Conservation (phyloP, 2,113 vertebrate genomes). For the Asarcornis scutulata region DNA sequence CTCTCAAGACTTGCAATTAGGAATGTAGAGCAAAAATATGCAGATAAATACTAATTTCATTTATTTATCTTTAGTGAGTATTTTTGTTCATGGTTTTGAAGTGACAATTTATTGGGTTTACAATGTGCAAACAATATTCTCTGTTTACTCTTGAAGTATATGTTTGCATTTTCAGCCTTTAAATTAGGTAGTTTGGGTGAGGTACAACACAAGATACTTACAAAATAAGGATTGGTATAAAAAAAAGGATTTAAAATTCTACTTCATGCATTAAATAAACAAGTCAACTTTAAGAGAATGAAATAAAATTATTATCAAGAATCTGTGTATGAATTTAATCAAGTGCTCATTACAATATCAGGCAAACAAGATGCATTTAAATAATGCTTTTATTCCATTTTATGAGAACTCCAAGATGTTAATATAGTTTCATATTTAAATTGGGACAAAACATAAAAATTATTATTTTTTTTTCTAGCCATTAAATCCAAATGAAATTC, state of each 20-base stretch:
- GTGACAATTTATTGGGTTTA: background rate
- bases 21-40: background rate
- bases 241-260: background rate
- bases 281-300: background rate
- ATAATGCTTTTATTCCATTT: background rate
- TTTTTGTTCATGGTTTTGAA: background rate
- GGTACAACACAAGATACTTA: background rate
- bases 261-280: background rate
- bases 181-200: background rate
- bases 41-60: background rate
- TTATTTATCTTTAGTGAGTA: background rate
- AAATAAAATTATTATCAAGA: background rate
- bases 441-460: background rate
- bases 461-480: background rate
- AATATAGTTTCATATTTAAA: background rate
- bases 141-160: background rate
- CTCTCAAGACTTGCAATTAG: background rate
- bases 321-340: background rate
- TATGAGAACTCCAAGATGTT: background rate
- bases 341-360: background rate
- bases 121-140: background rate
- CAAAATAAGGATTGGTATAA: background rate
- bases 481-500: background rate
- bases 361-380: background rate
- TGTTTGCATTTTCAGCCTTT: background rate